Evolutionary conservation across 1,140 invertebrate genomes (phyloP).

Genomic region (Dreissena rostriformis): DNA sequence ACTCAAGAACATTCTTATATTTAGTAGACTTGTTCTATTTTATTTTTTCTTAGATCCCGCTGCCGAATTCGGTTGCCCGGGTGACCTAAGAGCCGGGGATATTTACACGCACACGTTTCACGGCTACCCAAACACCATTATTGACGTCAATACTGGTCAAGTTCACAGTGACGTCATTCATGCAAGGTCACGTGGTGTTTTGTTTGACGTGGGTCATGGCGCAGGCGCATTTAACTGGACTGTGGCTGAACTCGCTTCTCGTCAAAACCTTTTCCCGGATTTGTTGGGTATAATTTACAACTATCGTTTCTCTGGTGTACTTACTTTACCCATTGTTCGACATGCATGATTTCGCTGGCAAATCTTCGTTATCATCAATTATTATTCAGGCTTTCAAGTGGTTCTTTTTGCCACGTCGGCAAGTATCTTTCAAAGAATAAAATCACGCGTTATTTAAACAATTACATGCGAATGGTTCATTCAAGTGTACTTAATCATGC

Average conservation of each 20-base stretch:
- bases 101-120: constrained; percentile 76
- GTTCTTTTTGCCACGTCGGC: too few species aligned
- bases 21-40: too few species aligned
- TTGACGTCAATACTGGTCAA: constrained; percentile 57
- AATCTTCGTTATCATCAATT: too few species aligned
- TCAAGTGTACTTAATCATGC: too few species aligned
- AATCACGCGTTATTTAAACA: too few species aligned
- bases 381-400: too few species aligned
- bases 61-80: constrained; percentile 62
- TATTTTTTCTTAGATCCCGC: neutral
- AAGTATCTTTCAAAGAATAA: too few species aligned
- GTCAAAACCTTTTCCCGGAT: constrained; percentile 73
- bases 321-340: too few species aligned
- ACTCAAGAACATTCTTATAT: too few species aligned
- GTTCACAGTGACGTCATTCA: constrained; percentile 66
- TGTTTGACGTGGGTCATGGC: constrained; percentile 77
- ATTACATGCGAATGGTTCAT: too few species aligned
- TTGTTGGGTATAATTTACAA: constrained; percentile 31
- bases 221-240: constrained; percentile 75
- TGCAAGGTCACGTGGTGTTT: constrained; percentile 70
- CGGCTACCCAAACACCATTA: constrained; percentile 60
- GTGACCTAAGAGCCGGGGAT: constrained; percentile 68
- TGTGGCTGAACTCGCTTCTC: constrained; percentile 66
- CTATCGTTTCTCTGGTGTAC: too few species aligned
- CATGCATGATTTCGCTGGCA: too few species aligned